Evolutionary conservation across 1,140 invertebrate genomes (phyloP), one percentile per base, ranked within the genome.

Genomic region (Pseudomyrmex concolor): DNA sequence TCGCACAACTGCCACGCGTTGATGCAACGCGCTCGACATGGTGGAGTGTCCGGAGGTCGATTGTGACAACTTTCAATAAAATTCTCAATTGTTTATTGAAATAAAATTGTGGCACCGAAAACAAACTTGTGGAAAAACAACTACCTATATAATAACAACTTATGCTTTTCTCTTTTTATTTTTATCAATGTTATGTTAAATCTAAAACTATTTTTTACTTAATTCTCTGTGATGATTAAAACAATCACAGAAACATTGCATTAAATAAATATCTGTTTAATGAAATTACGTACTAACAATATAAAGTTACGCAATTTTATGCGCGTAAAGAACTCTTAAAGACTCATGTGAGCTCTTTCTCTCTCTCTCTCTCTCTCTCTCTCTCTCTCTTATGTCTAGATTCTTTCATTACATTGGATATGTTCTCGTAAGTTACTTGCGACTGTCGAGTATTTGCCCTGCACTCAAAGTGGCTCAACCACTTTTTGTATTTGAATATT

Each of bases 401-500:
- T 59, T 80, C 51, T 80, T 80, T 80, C 76, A 68, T 84, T 78
- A 68, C 19, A 81, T 48, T 62, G 5, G 34, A 34, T 43, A 80
- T 50, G 22, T 51, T 63, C 71, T 71, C 71, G 45, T 13, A 45
- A 70, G 57, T 71, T 71, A 71, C 50, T 34, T 57, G 25, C 50
- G 55, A 80, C 62, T 59, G 57, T 50, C 57, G 43, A 81, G 57
- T 84, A 59, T 84, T 63, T 84, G 66, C 25, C 19, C 45, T 84
- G 64, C 83, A 57, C 83, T 84, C 54, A 66, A 84, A 71, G 25
- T 48, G 62, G 57, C 66, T 81, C 59, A 59, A 34, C 63, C 50
- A 48, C 66, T 45, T 51, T 70, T 81, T 81, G 54, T 81, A 84
- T 84, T 84, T 84, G 66, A 84, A 84, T 84, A 81, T 82, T 81